phyloP scores from a whole-genome alignment of 2,113 vertebrate genomes.

The Percopsis transmontana region DNA sequence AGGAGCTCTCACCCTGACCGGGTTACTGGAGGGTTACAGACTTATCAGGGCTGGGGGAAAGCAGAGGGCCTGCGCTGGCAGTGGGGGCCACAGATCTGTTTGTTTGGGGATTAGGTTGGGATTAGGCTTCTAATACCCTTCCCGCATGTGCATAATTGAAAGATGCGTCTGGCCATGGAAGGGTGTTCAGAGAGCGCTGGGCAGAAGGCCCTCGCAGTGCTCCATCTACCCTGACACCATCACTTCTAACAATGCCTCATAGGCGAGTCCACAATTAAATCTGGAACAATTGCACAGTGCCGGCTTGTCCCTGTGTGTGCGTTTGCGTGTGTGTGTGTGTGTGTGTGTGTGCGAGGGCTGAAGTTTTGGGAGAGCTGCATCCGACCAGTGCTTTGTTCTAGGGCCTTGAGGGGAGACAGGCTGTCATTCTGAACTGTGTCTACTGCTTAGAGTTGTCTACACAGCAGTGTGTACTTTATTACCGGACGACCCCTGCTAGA shows the following conservation, averaged over 20 bases:
- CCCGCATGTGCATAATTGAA: slow-evolving; percentile 74
- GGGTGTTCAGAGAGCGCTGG: slow-evolving; percentile 33
- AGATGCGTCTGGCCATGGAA: slow-evolving; percentile 61
- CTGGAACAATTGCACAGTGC: slow-evolving; percentile 12
- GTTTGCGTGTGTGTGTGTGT: slow-evolving; percentile 22
- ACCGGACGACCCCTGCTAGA: neutral
- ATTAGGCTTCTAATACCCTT: slow-evolving; percentile 71
- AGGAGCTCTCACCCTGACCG: slow-evolving; percentile 39
- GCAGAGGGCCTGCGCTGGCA: slow-evolving; percentile 39
- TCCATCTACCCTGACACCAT: slow-evolving; percentile 22
- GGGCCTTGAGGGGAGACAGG: neutral
- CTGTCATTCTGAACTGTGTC: neutral
- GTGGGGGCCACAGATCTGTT: slow-evolving; percentile 71
- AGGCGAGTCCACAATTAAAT: slow-evolving; percentile 36
- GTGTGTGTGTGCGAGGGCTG: too few relatives aligned
- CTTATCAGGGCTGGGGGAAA: slow-evolving; percentile 24
- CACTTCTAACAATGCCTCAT: slow-evolving; percentile 39
- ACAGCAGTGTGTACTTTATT: slow-evolving; percentile 1
- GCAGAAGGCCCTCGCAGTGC: slow-evolving; percentile 28
- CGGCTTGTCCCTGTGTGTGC: slow-evolving; percentile 9
- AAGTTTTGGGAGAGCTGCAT: slow-evolving; percentile 12
- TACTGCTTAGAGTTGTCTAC: neutral
- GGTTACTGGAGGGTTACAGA: slow-evolving; percentile 36
- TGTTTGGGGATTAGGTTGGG: slow-evolving; percentile 72
- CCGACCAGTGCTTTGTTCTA: slow-evolving; percentile 13